phyloP scores from a whole-genome alignment of 2,888 invertebrate species.

The Anthrax anthrax region DNA sequence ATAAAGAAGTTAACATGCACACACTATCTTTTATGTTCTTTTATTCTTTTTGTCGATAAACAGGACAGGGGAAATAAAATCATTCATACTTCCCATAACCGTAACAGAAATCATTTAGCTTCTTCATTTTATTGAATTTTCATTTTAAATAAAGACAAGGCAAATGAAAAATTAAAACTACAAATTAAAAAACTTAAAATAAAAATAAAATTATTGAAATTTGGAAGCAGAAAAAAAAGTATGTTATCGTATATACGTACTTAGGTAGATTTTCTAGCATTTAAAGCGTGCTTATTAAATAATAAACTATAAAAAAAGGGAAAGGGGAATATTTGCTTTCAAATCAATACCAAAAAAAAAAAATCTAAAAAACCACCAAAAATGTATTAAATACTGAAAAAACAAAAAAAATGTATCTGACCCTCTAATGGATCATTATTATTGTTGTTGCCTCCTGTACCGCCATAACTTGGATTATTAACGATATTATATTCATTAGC shows the following conservation, averaged over 20 bases:
- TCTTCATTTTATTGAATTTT: too few relatives aligned
- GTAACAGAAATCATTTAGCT: too few relatives aligned
- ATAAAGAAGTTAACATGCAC: too few relatives aligned
- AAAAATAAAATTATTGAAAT: neutral
- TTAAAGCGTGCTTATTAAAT: neutral
- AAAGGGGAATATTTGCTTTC: neutral
- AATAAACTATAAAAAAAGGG: too few relatives aligned
- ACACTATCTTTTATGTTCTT: too few relatives aligned
- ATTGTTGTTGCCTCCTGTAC: conserved; percentile 13
- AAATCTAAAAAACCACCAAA: too few relatives aligned
- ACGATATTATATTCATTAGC: conserved; percentile 29
- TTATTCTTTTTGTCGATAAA: too few relatives aligned
- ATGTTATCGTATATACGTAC: neutral
- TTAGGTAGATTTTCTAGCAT: neutral
- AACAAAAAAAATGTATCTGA: conserved; percentile 16
- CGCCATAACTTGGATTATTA: conserved; percentile 30
- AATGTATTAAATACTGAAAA: too few relatives aligned
- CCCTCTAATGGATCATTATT: conserved; percentile 33
- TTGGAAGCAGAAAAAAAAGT: neutral
- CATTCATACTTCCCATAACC: too few relatives aligned
- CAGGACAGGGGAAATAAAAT: too few relatives aligned
- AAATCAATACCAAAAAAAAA: neutral
- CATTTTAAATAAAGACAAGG: neutral
- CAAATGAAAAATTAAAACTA: neutral
- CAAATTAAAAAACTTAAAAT: neutral